phyloP scores from a whole-genome alignment of 2,888 invertebrate species.

The Spisula subtruncata region DNA sequence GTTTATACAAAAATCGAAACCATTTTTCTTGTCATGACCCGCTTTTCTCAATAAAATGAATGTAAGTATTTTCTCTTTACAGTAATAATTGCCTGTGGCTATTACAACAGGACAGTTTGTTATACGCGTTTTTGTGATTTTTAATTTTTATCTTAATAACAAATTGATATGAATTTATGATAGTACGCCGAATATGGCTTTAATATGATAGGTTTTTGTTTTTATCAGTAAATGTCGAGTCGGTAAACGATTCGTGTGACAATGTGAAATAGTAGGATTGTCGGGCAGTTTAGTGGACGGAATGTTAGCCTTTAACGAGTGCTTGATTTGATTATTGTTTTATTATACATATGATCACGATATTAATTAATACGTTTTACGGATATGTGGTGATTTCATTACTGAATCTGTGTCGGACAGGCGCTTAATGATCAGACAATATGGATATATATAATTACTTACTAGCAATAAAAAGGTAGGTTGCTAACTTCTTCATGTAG shows the following conservation, averaged over 20 bases:
- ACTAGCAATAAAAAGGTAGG: slow-evolving; percentile 18
- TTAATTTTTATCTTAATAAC: slow-evolving; percentile 41
- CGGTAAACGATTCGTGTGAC: slow-evolving; percentile 39
- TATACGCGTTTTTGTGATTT: slow-evolving; percentile 14
- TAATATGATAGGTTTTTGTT: slow-evolving; percentile 40
- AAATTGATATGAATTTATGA: slow-evolving; percentile 48
- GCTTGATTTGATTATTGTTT: neutral
- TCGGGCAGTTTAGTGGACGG: neutral
- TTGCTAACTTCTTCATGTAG: no score
- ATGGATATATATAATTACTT: neutral
- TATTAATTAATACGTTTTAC: slow-evolving; percentile 10
- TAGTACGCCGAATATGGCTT: slow-evolving; percentile 11
- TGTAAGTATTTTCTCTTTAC: slow-evolving; percentile 23
- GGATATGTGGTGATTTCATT: slow-evolving; percentile 2
- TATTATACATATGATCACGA: neutral
- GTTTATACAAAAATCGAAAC: slow-evolving; percentile 39
- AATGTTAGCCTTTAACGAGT: neutral
- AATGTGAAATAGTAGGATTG: neutral
- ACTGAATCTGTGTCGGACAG: neutral
- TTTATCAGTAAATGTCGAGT: slow-evolving; percentile 33
- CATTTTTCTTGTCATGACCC: neutral
- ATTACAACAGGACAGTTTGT: neutral
- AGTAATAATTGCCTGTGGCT: neutral
- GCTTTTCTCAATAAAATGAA: neutral
- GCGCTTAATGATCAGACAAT: neutral